Conservation (phyloP, 2,888 invertebrate species). For the Lasioglossum leucozonium region DNA sequence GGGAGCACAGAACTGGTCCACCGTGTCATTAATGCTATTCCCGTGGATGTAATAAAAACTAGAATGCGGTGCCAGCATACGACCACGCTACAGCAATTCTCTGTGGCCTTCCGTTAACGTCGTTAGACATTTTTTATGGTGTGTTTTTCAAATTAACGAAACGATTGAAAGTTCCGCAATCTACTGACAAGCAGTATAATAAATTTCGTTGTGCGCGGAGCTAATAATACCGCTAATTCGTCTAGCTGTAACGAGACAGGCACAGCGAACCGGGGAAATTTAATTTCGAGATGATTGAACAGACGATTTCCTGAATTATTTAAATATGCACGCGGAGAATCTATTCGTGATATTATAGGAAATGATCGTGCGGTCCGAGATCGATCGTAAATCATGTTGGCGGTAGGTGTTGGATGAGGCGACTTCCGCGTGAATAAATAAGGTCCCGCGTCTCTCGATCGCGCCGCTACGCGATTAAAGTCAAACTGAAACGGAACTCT, state of each 20-base stretch:
- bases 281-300: slow-evolving; percentile 1
- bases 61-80: too few species aligned
- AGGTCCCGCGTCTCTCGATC: background rate
- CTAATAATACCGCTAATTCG: background rate
- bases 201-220: background rate
- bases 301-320: background rate
- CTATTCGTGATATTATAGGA: background rate
- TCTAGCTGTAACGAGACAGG: background rate
- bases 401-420: background rate
- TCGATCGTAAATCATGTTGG: background rate
- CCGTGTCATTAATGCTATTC: background rate
- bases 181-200: background rate
- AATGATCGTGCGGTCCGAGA: background rate
- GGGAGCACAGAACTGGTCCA: background rate
- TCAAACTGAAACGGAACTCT: background rate
- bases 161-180: background rate
- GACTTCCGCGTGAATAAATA: slow-evolving; percentile 14
- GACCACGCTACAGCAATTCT: too few species aligned
- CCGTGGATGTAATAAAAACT: too few species aligned
- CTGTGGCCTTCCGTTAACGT: too few species aligned
- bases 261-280: background rate
- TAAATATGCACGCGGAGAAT: background rate
- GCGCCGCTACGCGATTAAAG: background rate
- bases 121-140: too few species aligned
- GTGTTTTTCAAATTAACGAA: too few species aligned